Evolutionary conservation across 2,888 invertebrate genomes (phyloP).

Genomic region (Atethmia centrago): DNA sequence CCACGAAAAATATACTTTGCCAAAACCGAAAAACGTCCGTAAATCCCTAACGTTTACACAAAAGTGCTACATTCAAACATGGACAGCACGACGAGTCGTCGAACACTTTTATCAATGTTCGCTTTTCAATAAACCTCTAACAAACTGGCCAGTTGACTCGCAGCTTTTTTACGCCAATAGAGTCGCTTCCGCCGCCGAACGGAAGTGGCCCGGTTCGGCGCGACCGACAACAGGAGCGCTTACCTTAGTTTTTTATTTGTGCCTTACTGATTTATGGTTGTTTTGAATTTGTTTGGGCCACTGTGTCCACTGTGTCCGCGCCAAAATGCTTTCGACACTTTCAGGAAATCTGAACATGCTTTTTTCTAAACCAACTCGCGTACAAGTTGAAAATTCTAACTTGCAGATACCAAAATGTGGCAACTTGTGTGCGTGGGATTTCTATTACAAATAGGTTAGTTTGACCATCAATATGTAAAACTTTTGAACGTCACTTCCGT

Average conservation of each 20-base stretch:
- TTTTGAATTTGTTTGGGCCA: constrained; percentile 85
- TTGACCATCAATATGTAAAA: constrained; percentile 9
- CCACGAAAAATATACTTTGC: constrained; percentile 25
- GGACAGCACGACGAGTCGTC: constrained; percentile 69
- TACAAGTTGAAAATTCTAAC: constrained; percentile 66
- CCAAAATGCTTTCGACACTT: constrained; percentile 85
- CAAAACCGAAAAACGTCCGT: constrained; percentile 47
- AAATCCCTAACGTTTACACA: constrained; percentile 72
- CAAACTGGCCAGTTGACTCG: constrained; percentile 85
- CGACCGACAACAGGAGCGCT: constrained; percentile 89
- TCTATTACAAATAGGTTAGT: constrained; percentile 31
- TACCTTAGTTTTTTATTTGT: constrained; percentile 90
- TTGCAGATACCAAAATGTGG: constrained; percentile 38
- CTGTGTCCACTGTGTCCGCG: constrained; percentile 73
- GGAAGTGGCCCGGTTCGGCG: constrained; percentile 84
- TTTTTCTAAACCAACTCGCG: constrained; percentile 69
- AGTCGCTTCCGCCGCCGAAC: constrained; percentile 82
- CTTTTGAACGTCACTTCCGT: constrained; percentile 23
- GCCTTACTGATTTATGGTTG: constrained; percentile 87
- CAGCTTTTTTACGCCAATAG: constrained; percentile 88
- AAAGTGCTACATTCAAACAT: constrained; percentile 71
- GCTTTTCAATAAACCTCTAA: constrained; percentile 83
- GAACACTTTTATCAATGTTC: constrained; percentile 83
- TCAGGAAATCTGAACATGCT: constrained; percentile 77
- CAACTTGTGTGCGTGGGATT: constrained; percentile 23